phyloP scores from a whole-genome alignment of 2,113 vertebrate genomes.

The Albula glossodonta region DNA sequence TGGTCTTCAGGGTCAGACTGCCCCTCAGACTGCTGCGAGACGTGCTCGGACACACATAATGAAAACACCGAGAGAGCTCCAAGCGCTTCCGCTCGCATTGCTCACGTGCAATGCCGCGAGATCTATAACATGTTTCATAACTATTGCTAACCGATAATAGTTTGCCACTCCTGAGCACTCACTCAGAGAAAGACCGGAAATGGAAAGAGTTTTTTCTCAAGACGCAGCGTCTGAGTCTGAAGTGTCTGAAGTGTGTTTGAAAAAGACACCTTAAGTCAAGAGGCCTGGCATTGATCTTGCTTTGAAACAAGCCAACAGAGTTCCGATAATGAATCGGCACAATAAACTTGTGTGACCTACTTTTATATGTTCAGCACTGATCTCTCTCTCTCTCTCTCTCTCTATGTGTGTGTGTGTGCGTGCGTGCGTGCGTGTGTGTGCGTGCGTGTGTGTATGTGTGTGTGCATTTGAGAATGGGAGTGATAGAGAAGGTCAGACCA shows the following conservation, averaged over 20 bases:
- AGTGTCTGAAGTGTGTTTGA: neutral
- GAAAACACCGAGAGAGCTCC: neutral
- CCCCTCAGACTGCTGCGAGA: neutral
- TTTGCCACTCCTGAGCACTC: neutral
- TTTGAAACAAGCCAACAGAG: neutral
- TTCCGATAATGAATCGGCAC: neutral
- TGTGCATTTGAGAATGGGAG: neutral
- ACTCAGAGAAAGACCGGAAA: neutral
- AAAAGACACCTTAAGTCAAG: no score
- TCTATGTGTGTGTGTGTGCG: no score
- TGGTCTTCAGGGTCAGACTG: neutral
- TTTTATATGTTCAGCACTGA: no score
- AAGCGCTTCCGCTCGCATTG: neutral
- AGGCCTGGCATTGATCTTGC: no score
- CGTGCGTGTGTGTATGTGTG: neutral
- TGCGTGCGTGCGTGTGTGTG: no score
- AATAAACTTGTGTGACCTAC: neutral
- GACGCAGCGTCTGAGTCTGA: neutral
- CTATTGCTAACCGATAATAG: neutral
- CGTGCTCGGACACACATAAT: neutral
- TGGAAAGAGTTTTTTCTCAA: neutral
- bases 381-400: no score
- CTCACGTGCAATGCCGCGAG: neutral
- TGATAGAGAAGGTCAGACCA: neutral
- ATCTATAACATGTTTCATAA: neutral